Evolutionary conservation across 2,797 vertebrate species (phyloP).

Genomic region (Phyllotis vaccarum): DNA sequence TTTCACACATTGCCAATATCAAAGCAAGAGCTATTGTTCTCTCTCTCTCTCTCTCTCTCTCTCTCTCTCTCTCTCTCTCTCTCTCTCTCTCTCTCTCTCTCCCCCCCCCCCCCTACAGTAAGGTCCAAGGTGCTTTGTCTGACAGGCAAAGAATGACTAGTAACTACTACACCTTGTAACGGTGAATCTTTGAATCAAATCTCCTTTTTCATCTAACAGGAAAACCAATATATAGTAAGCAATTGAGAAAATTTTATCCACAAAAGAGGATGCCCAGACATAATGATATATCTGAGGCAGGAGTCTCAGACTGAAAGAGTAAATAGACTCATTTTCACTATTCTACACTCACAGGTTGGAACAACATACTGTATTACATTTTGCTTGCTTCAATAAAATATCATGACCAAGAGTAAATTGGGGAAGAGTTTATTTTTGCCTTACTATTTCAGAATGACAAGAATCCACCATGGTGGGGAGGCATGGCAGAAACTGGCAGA

Average conservation of each 20-base stretch:
- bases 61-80: not conserved
- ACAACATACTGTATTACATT: not conserved
- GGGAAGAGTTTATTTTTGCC: not conserved
- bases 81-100: not conserved
- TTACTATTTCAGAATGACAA: not conserved
- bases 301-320: not conserved
- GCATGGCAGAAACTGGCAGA: not conserved
- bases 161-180: conserved; percentile 12
- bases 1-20: not conserved
- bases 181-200: not conserved
- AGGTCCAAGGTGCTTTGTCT: not conserved
- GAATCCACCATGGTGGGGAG: not conserved
- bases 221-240: not conserved
- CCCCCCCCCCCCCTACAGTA: not conserved
- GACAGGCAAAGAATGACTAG: conserved; percentile 31
- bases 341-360: conserved; percentile 10
- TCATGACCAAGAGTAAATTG: not conserved
- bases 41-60: not conserved
- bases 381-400: not conserved
- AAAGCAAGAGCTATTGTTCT: conserved; percentile 23
- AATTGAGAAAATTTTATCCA: conserved; percentile 15
- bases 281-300: not conserved
- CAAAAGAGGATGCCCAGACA: conserved; percentile 5
- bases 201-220: conserved; percentile 1
- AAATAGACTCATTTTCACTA: conserved; percentile 48